Conservation (phyloP, 1,140 invertebrate genomes). For the Eumaeus atala region DNA sequence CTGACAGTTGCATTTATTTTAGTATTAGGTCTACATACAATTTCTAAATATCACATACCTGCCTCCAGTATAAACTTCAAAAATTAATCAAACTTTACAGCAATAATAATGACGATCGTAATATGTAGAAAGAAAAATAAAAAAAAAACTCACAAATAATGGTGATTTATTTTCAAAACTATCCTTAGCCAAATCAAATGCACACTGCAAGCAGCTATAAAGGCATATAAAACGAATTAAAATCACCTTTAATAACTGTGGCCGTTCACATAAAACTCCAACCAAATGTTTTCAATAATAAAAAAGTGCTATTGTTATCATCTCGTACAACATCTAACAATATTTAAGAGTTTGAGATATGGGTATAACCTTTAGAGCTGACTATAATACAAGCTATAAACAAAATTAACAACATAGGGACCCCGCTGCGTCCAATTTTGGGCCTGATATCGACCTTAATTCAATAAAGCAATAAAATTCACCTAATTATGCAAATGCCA, state of each 20-base stretch:
- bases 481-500: slow-evolving; percentile 73
- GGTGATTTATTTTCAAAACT: slow-evolving; percentile 12
- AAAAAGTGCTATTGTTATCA: slow-evolving; percentile 61
- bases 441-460: slow-evolving; percentile 70
- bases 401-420: slow-evolving; percentile 71
- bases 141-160: slow-evolving; percentile 13
- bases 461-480: slow-evolving; percentile 75
- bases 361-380: slow-evolving; percentile 62
- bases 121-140: slow-evolving; percentile 11
- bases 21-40: too few species aligned
- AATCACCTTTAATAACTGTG: slow-evolving; percentile 28
- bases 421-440: slow-evolving; percentile 71
- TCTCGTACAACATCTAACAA: slow-evolving; percentile 48
- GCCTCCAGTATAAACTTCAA: background rate
- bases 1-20: too few species aligned
- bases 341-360: slow-evolving; percentile 63
- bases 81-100: slow-evolving; percentile 20
- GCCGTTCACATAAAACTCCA: slow-evolving; percentile 37
- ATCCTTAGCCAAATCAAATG: slow-evolving; percentile 13
- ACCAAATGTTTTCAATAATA: slow-evolving; percentile 66
- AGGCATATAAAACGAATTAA: slow-evolving; percentile 37
- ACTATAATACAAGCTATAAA: slow-evolving; percentile 71
- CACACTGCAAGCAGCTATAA: slow-evolving; percentile 21
- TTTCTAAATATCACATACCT: too few species aligned
- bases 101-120: slow-evolving; percentile 2